Evolutionary conservation across 2,113 vertebrate genomes (phyloP), one percentile per base, ranked within the genome.

Genomic region (Hippocampus guttulatus): DNA sequence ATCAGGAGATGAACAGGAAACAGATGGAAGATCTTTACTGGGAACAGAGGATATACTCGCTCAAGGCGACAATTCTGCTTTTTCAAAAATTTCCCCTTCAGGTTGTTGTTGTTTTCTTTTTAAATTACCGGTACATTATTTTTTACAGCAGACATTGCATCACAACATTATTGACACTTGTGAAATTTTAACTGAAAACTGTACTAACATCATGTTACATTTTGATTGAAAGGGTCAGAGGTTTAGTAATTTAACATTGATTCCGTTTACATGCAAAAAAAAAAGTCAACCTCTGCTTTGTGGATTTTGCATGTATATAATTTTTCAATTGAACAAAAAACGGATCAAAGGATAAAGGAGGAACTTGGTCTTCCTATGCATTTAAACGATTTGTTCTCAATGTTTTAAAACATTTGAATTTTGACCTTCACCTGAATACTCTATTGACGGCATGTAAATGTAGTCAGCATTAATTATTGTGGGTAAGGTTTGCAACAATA

Each of bases 41-140:
- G 91, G 81, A 7, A 76, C 74, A 2, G 91, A 90, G 27, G 89
- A 92, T 23, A 58, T 81, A 0, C 54, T 69, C 30, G 88, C 71
- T 8, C 83, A 90, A 73, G 90, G 86, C 54, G 93, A 94, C 77
- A 80, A 88, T 65, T 88, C 90, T 38, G 54, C 85, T 41, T 90
- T 92, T 80, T 84, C 85, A 58, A 90, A 86, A 70, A 88, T 92
- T 70, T 95, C 94, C 45, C 93, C 94, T 67, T 92, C 94, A 94
- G 94, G 94, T 95, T 84, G 79, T 73, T 16, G 33, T 11, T 54
- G 10, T n/a, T 23, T 2, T 54, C 11, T 23, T 23, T n/a, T 1
- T 47, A 68, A 23, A 69, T 27, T 3, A 25, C 67, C 52, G 25
- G 54, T 40, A n/a, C 23, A 49, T 54, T 54, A n/a, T 55, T 58